phyloP scores from a whole-genome alignment of 2,113 vertebrate genomes.

The Gymnarchus niloticus region DNA sequence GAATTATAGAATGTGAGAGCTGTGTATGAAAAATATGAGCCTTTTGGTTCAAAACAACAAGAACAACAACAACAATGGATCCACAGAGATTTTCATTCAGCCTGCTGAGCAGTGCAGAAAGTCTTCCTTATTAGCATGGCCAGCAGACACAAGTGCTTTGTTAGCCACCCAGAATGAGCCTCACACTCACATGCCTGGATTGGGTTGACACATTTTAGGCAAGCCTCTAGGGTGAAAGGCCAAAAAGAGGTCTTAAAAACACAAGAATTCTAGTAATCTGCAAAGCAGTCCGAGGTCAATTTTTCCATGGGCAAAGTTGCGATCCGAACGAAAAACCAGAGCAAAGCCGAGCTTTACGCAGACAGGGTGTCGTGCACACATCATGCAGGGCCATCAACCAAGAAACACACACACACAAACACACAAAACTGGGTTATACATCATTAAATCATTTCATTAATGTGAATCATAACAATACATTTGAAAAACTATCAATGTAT shows the following conservation, averaged over 20 bases:
- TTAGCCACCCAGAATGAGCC: neutral
- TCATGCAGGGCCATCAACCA: neutral
- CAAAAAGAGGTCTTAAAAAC: neutral
- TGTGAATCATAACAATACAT: neutral
- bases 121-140: conserved; percentile 17
- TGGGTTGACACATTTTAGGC: neutral
- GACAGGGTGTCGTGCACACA: neutral
- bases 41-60: conserved; percentile 10
- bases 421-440: conserved; percentile 10
- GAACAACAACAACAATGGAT: conserved; percentile 5
- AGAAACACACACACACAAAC: neutral
- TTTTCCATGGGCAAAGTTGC: neutral
- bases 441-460: no score
- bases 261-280: conserved; percentile 17
- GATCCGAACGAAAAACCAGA: neutral
- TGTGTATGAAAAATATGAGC: neutral
- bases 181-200: neutral
- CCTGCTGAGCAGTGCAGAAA: conserved; percentile 20
- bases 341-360: neutral
- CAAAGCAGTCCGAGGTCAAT: neutral
- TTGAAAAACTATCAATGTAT: neutral
- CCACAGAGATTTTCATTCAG: conserved; percentile 24
- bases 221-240: neutral
- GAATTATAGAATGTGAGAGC: neutral
- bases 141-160: conserved; percentile 31